Conservation (phyloP, 2,797 vertebrate genomes). For the Nasua narica region DNA sequence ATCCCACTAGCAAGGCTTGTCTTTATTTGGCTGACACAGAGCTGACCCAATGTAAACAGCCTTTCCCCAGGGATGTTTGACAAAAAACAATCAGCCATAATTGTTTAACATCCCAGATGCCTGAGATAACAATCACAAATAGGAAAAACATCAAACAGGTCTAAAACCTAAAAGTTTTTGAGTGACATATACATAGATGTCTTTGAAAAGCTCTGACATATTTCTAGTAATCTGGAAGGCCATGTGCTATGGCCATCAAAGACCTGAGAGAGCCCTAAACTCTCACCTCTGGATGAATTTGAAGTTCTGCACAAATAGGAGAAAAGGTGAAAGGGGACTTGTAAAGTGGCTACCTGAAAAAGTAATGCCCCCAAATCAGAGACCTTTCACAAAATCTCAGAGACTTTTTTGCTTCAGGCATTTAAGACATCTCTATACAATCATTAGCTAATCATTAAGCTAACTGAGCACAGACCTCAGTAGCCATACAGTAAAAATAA, state of each 20-base stretch:
- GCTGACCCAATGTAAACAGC: not conserved
- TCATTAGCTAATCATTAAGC: not conserved
- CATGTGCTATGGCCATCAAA: not conserved
- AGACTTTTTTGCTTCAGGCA: not conserved
- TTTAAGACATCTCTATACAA: not conserved
- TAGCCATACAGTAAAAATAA: not conserved
- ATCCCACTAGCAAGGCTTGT: not conserved
- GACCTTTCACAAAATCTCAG: not conserved
- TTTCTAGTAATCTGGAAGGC: not conserved
- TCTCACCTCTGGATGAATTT: not conserved
- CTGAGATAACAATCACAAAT: not conserved
- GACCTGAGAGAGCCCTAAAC: not conserved
- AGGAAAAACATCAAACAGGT: not conserved
- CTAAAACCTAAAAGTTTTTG: not conserved
- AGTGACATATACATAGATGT: not conserved
- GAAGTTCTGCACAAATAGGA: not conserved
- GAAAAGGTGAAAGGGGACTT: not conserved
- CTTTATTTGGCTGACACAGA: not conserved
- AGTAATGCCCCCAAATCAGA: not conserved
- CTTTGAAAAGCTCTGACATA: not conserved
- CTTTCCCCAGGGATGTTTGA: not conserved
- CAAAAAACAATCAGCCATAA: not conserved
- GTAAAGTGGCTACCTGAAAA: not conserved
- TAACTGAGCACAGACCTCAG: not conserved
- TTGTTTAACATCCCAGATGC: not conserved